Evolutionary conservation across 1,140 invertebrate genomes (phyloP), one percentile per base, ranked within the genome.

Genomic region (Agrypnia vestita): DNA sequence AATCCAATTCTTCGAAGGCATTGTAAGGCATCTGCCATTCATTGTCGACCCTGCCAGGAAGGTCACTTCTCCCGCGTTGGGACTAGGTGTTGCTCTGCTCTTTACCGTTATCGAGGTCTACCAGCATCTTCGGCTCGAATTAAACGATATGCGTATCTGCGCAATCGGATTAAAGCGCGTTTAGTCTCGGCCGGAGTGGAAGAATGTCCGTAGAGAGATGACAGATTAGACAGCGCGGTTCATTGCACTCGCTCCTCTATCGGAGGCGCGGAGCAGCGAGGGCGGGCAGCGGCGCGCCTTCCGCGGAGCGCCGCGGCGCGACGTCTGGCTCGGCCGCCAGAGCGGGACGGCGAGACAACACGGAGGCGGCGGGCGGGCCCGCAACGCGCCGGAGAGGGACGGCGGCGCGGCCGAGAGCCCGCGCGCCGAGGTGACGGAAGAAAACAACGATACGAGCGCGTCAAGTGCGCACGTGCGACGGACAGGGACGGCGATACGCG

Each of bases 191-290:
- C 25, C 25, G 25, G 6, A 35, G 25, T 35, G 49, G n/a, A 51
- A 51, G 8, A 51, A 51, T 51, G 1, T 51, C 49, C 49, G n/a
- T 51, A 51, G 49, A 15, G n/a, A 47, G 64, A 55, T 73, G 69
- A 73, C 49, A 73, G 69, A 73, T 73, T 47, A 47, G 44, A 44
- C 64, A 21, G 64, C 15, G 64, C 49, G 69, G 69, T 73, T 73
- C 69, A 73, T 53, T 73, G 69, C 69, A 73, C 69, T 21, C 19
- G 49, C 69, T 21, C 49, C 53, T 43, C 15, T 49, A 7, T 19
- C n/a, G 3, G 49, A 8, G 10, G 51, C 4, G 19, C 21, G 35
- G 13, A 6, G 73, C 53, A 4, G 47, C 9, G n/a, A 12, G 3
- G 47, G 8, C 73, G 11, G n/a, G 71, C 44, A 7, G 25, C 25